A percentile compares a stretch with the other conserved stretches of the same genome.
These are phyloP conservation scores for Cavia porcellus DNA, from an alignment of 2,113 vertebrate genomes.

Conservation along the genomic window DNA sequence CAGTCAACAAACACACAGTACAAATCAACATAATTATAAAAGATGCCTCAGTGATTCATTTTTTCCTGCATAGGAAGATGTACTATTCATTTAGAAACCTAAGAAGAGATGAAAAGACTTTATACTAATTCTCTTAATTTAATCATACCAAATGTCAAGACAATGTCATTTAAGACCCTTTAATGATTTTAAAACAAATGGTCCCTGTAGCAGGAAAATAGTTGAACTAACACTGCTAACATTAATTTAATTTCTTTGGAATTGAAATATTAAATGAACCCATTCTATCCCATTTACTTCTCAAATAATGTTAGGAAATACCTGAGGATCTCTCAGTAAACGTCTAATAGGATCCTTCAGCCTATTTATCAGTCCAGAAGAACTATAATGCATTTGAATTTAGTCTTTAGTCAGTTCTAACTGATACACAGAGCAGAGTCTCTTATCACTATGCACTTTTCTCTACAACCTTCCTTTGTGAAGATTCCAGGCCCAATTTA, in stretches of 20 bases:
- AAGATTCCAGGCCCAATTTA: constrained; percentile 57
- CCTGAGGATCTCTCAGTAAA: constrained; percentile 66
- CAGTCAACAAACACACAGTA: neutral
- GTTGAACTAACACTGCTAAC: constrained; percentile 86
- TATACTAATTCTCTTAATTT: constrained; percentile 87
- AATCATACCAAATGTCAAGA: constrained; percentile 88
- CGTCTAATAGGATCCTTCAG: constrained; percentile 21
- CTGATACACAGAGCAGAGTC: constrained; percentile 1
- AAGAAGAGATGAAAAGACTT: constrained; percentile 73
- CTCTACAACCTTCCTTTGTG: constrained; percentile 66
- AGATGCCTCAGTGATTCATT: constrained; percentile 13
- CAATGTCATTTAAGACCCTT: constrained; percentile 85
- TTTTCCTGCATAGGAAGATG: constrained; percentile 39
- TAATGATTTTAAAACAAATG: constrained; percentile 90
- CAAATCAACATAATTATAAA: neutral
- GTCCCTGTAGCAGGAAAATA: constrained; percentile 86
- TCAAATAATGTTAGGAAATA: constrained; percentile 75
- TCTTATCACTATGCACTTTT: constrained; percentile 53
- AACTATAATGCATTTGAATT: neutral
- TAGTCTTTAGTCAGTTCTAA: neutral
- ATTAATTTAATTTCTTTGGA: constrained; percentile 87
- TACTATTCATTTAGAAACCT: constrained; percentile 63
- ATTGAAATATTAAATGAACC: constrained; percentile 81
- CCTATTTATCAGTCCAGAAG: neutral
- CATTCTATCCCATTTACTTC: constrained; percentile 74